Evolutionary conservation across 2,113 vertebrate species (phyloP), one percentile per base, ranked within the genome.

Genomic region (Pholis gunnellus): DNA sequence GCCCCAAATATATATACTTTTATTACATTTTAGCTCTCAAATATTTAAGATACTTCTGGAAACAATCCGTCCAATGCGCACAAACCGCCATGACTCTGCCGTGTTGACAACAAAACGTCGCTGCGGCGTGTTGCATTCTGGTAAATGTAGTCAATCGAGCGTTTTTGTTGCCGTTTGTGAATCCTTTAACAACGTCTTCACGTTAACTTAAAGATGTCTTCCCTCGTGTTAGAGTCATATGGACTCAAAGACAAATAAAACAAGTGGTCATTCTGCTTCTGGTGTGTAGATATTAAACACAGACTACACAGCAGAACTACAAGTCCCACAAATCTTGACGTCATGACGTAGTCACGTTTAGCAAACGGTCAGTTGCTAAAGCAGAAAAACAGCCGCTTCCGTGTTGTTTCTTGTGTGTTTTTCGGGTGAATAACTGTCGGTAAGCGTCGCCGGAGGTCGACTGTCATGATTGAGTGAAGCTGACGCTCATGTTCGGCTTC

Each of bases 351-450:
- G 5, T 75, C 38, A 92, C 90, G 88, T 90, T 76, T 42, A 71
- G 80, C 89, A 87, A 91, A 89, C 80, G 81, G 20, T 68, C 85
- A 84, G 91, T 87, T 38, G 91, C 87, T 76, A 81, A 83, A 88
- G 79, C 78, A 78, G 87, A 76, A 90, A 94, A 90, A 57, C 87
- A 87, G 91, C 93, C 94, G 95, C 95, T 96, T 96, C 95, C 95
- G 95, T 96, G 95, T 96, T 96, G 94, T 94, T 59, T 95, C 89
- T 90, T 74, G 83, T 93, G 90, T 87, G 90, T 87, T 92, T 78
- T 93, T 89, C 83, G 83, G 89, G 88, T 48, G 75, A 89, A 94
- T 78, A 91, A 78, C 75, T 52, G 34, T 54, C 78, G 67, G 38
- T 87, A 82, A 34, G 34, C 34, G 34, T 75, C 83, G 22, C 75